Base-by-base conservation (phyloP, 2,888 invertebrate genomes). In the Pristionchus mayeri region DNA sequence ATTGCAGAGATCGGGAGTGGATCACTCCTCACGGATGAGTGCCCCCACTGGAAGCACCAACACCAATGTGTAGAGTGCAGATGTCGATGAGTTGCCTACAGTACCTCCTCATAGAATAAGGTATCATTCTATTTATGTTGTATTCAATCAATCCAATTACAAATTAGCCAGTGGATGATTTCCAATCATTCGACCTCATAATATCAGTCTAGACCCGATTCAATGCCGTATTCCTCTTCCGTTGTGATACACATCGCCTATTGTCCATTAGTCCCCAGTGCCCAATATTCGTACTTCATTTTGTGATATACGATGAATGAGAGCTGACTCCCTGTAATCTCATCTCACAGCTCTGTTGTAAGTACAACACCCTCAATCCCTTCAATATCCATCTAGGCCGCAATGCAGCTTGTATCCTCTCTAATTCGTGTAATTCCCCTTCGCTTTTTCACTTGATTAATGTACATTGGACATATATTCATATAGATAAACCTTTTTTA, bases 41-140 rank as follows among this genome's bases (percentile, higher is more conserved):
- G 81, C 81, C 27, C 81, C 81, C 1, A 82, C 63, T 44, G 81
- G 81, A 27, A 82, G 63, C 16, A 63, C 48, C 24, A 82, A 82
- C n/a, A 82, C 81, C 3, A 63, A 63, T 82, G 81, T 82, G 52
- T 82, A 48, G 21, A 50, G 27, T 24, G 76, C 21, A 86, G 85
- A 88, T 88, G 87, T 88, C 88, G 48, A 89, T 89, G n/a, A 90
- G 82, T 87, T 6, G 44, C 24, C 67, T 40, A 40, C 40, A 4
- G 40, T 71, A 34, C 54, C 54, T 37, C 67, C 21, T 18, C 7
- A n/a, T 40, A 6, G 21, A 37, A 40, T 24, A 44, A 40, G 37
- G 71, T 71, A 44, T 24, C 37, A 40, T 71, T 44, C 71, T 44
- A n/a, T 44, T 71, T 16, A n/a, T 71, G 71, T 71, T 24, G 71